Conservation (phyloP, 1,140 invertebrate species). For the Lerema accius region DNA sequence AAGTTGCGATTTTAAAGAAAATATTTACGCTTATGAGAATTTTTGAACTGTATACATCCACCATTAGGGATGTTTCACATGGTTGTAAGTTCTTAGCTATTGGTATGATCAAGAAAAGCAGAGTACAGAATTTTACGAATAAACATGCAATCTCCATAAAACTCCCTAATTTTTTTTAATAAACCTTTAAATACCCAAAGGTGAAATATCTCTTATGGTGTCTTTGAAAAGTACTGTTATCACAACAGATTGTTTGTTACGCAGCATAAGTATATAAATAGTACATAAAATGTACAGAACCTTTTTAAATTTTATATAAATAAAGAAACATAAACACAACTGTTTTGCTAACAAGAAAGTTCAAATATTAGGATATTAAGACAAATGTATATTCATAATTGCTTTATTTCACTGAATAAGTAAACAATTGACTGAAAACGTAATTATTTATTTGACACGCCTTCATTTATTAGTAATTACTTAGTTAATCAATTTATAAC, state of each 20-base stretch:
- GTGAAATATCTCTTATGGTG: constrained; percentile 32
- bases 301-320: constrained; percentile 30
- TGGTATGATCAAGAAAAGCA: neutral
- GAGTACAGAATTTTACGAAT: constrained; percentile 7
- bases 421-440: constrained; percentile 81
- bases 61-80: constrained; percentile 26
- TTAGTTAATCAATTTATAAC: constrained; percentile 79
- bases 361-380: constrained; percentile 35
- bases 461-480: constrained; percentile 74
- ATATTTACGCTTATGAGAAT: constrained; percentile 9
- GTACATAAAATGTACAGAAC: constrained; percentile 32
- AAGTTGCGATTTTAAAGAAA: constrained; percentile 1
- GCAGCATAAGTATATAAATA: constrained; percentile 23
- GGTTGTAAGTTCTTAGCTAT: neutral
- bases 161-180: constrained; percentile 3
- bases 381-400: constrained; percentile 35
- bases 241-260: constrained; percentile 28
- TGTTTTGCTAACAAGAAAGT: constrained; percentile 29
- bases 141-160: constrained; percentile 16
- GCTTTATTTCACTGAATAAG: constrained; percentile 79
- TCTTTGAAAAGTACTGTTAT: constrained; percentile 25
- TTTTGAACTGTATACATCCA: constrained; percentile 13
- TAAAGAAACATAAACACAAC: constrained; percentile 26
- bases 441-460: constrained; percentile 80
- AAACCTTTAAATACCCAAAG: neutral